Evolutionary conservation across 2,113 vertebrate genomes (phyloP), one percentile per base, ranked within the genome.

Genomic region (Mystacornis crossleyi): DNA sequence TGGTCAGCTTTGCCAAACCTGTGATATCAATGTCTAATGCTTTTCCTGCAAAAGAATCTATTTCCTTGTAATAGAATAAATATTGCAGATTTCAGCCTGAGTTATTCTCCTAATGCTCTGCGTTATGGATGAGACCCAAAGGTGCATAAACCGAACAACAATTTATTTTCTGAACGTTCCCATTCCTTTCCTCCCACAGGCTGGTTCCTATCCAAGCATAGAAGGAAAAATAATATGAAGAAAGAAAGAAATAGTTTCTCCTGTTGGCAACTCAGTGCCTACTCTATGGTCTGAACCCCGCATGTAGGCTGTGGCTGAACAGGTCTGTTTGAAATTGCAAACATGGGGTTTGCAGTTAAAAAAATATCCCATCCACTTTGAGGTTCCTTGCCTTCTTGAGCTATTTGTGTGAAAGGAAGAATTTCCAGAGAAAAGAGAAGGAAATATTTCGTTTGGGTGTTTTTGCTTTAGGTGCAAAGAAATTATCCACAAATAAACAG

Each of bases 81-180:
- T 83, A 81, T 28, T 90, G 60, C 33, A 57, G 29, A 70, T 95
- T 93, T 94, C 91, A 90, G 65, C 54, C 71, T 77, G 82, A 92
- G 62, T 89, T 93, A 54, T 51, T 86, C 86, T 86, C 4, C 6
- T 86, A 62, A 83, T 45, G 47, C 62, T 80, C 38, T 83, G 75
- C 54, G 26, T 97, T 95, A 86, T 83, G 82, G 92, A 89, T 70
- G 60, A 86, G 82, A 78, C 75, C 79, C 94, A 95, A 86, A 95
- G 86, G 86, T 90, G 75, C 90, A 66, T 86, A 77, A 94, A 95
- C 78, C 2, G 12, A 91, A 84, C 38, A 55, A 61, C 18, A 3
- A 34, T 96, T 92, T 86, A 78, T 95, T 92, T 95, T 50, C 75
- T 83, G 54, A 95, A 81, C 5, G 34, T 79, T 90, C 42, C 36